Base-by-base conservation (phyloP, 2,797 vertebrate genomes). In the Morelia viridis region DNA sequence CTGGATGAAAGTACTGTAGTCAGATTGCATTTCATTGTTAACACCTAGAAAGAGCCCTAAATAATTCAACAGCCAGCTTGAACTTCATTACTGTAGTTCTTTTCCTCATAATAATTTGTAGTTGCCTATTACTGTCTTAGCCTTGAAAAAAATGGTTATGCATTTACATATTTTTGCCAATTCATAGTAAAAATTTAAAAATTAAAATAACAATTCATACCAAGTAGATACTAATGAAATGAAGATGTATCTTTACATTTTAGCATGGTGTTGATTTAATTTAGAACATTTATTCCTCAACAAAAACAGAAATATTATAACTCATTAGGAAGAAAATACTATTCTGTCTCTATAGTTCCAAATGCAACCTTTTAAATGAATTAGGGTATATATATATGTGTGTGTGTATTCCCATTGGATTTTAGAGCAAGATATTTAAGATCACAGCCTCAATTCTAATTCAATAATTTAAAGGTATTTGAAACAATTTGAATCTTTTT, bases 401-500 rank as follows among this genome's bases (percentile, higher is more conserved):
- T 61, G 3, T 60, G 31, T 61, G 61, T 76, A 61, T 88, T 46
- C 93, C 58, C 26, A 10, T 88, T 80, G 19, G 71, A 80, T 80
- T 80, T 46, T 80, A 80, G 8, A 46, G 17, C 35, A 80, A 80
- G 35, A 46, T 41, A 80, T 10, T 76, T 80, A 80, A 80, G 19
- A 46, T 22, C 35, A 80, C 35, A 80, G 71, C 19, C 71, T 80
- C 71, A 56, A 76, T 76, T 0, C 62, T 62, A 83, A 85, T 90
- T 0, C 92, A 53, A 80, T 60, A 62, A 31, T 7, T 71, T 61
- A 41, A 56, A 64, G 57, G 5, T 58, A 60, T 89, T 91, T 91
- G 85, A 92, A 91, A 90, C 65, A 93, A 7, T 94, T 92, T 62
- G 84, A 28, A 83, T 62, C 56, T 0, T 88, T 91, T 83, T 92